Percentiles rank a stretch among this genome's conserved stretches.
Conservation (phyloP, 2,797 vertebrate genomes). For the Phyllotis vaccarum region DNA sequence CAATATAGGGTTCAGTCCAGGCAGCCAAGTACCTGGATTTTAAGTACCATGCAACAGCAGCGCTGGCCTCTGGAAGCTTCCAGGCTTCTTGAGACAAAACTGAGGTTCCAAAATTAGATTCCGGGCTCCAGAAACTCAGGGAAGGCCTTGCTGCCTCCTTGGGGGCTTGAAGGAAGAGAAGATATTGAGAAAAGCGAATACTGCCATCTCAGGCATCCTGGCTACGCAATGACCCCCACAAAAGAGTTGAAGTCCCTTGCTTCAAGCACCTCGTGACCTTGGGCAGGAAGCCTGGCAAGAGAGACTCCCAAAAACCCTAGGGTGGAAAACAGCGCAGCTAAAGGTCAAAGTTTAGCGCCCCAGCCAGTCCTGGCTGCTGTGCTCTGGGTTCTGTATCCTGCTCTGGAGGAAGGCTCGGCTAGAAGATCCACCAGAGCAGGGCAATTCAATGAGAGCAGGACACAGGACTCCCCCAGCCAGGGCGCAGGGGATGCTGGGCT, state of each 20-base stretch:
- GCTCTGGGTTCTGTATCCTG: background rate
- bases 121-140: background rate
- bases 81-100: background rate
- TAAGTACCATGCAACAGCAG: fast-evolving
- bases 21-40: background rate
- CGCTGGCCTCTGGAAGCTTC: background rate
- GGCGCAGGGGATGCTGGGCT: background rate
- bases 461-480: background rate
- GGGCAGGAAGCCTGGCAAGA: conserved; percentile 1
- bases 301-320: background rate
- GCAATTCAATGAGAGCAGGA: conserved; percentile 19
- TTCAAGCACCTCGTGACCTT: background rate
- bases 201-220: background rate
- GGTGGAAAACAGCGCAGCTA: conserved; percentile 51
- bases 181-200: background rate
- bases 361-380: conserved; percentile 72
- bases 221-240: background rate
- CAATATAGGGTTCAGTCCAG: background rate
- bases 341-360: conserved; percentile 75
- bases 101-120: background rate
- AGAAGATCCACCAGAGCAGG: background rate
- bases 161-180: background rate
- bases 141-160: background rate
- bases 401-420: background rate
- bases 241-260: background rate